Conservation (phyloP, 2,113 vertebrate genomes). For the Chionodraco myersi region DNA sequence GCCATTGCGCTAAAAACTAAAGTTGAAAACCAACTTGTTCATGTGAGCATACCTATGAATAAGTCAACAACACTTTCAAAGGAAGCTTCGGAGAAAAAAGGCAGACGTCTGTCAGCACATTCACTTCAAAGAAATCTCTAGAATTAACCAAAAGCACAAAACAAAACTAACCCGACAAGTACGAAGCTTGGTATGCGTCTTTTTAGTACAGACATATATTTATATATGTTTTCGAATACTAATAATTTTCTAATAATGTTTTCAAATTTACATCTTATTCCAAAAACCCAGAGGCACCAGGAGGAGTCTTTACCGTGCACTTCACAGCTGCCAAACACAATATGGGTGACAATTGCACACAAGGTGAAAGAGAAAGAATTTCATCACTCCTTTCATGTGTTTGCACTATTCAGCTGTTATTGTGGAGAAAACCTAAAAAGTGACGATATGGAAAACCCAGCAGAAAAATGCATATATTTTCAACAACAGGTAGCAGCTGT, state of each 20-base stretch:
- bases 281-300: constrained; percentile 52
- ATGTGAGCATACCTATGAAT: constrained; percentile 33
- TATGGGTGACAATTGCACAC: constrained; percentile 47
- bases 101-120: constrained; percentile 40
- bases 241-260: constrained; percentile 10
- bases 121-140: constrained; percentile 40
- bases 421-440: constrained; percentile 31
- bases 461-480: constrained; percentile 5
- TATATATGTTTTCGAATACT: constrained; percentile 36
- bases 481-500: constrained; percentile 16
- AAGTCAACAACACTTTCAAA: constrained; percentile 46
- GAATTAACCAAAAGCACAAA: constrained; percentile 47
- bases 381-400: constrained; percentile 33
- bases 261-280: constrained; percentile 60
- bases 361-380: constrained; percentile 36
- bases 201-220: constrained; percentile 41
- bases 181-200: constrained; percentile 44
- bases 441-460: background rate
- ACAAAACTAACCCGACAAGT: constrained; percentile 37
- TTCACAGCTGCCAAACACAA: constrained; percentile 50
- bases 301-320: constrained; percentile 48
- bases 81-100: constrained; percentile 28
- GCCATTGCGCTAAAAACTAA: constrained; percentile 17
- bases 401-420: constrained; percentile 23
- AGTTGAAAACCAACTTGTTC: constrained; percentile 38